Conservation (phyloP, 1,140 invertebrate genomes). For the Lycorma delicatula region DNA sequence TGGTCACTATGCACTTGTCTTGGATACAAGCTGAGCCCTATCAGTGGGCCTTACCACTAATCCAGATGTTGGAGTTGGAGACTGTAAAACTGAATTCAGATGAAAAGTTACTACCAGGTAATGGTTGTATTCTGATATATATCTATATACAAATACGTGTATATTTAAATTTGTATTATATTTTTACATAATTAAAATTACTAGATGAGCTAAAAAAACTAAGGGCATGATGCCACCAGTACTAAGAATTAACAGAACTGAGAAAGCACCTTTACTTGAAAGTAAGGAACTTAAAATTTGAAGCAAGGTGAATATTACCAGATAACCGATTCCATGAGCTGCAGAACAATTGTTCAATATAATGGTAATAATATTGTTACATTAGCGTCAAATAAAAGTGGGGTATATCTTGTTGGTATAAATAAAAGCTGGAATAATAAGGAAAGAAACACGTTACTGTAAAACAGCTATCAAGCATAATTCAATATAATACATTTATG, state of each 20-base stretch:
- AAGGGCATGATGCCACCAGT: background rate
- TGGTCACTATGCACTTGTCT: background rate
- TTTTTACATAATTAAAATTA: background rate
- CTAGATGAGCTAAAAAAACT: background rate
- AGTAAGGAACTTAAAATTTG: background rate
- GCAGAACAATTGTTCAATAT: background rate
- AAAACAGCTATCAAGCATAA: background rate
- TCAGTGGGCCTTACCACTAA: background rate
- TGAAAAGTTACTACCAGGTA: background rate
- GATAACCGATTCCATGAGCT: background rate
- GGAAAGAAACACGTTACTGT: background rate
- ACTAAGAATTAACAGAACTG: background rate
- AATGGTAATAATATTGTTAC: background rate
- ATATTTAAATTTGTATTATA: background rate
- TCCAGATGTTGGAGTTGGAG: background rate
- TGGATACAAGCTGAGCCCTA: background rate
- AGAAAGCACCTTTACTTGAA: background rate
- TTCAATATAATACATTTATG: conserved; percentile 20
- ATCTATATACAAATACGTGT: too few relatives aligned
- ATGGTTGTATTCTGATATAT: too few relatives aligned
- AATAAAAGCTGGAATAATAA: background rate
- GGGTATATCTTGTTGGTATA: background rate
- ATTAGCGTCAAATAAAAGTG: background rate
- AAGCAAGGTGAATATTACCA: background rate
- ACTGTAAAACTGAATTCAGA: background rate